Evolutionary conservation across 2,113 vertebrate genomes (phyloP).

Genomic region (Protobothrops mucrosquamatus): DNA sequence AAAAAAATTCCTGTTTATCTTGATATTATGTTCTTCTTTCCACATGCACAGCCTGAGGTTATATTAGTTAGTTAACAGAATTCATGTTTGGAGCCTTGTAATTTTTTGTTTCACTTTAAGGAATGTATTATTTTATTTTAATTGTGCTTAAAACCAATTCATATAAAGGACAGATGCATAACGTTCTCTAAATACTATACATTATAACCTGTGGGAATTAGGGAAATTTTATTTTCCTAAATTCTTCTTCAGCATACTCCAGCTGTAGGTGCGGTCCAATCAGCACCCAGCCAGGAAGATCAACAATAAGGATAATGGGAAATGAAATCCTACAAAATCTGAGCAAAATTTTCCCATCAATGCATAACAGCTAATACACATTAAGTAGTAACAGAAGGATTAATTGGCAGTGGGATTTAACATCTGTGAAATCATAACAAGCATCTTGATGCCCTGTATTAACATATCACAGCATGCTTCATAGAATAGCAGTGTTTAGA

Average conservation of each 20-base stretch:
- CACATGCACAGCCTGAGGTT: neutral
- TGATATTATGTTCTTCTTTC: neutral
- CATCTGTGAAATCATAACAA: neutral
- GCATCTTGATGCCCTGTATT: neutral
- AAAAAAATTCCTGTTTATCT: neutral
- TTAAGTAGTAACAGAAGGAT: neutral
- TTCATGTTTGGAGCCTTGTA: neutral
- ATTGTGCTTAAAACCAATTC: neutral
- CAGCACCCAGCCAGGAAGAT: neutral
- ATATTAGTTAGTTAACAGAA: neutral
- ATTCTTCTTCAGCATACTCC: neutral
- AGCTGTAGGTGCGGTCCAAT: neutral
- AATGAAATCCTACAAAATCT: neutral
- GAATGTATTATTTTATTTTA: neutral
- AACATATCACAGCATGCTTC: neutral
- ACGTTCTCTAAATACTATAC: neutral
- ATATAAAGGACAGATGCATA: neutral
- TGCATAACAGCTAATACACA: neutral
- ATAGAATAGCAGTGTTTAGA: neutral
- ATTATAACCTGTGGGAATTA: neutral
- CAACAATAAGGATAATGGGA: neutral
- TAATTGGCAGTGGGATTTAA: neutral
- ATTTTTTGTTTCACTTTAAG: neutral
- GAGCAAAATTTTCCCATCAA: neutral
- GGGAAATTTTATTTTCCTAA: neutral